phyloP scores from a whole-genome alignment of 2,888 invertebrate genomes.

The Yponomeuta cagnagella region DNA sequence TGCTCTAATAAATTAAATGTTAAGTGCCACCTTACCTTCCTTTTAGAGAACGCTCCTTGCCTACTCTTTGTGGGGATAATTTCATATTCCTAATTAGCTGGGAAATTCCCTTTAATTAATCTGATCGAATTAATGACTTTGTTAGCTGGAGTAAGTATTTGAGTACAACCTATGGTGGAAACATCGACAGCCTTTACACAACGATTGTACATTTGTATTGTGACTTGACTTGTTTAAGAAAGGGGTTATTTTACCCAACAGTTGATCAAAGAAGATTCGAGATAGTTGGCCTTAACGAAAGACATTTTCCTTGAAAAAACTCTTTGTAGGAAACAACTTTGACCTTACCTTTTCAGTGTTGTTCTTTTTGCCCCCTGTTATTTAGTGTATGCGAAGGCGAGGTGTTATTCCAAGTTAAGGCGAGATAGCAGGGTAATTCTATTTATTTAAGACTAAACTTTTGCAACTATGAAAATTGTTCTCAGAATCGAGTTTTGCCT shows the following conservation, averaged over 20 bases:
- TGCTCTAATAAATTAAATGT: constrained; percentile 49
- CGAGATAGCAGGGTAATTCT: constrained; percentile 41
- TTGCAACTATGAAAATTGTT: constrained; percentile 61
- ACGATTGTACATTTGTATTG: background rate
- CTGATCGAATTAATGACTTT: constrained; percentile 15
- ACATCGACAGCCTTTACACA: background rate
- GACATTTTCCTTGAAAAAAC: background rate
- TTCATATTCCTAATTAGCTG: constrained; percentile 44
- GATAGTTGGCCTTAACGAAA: background rate
- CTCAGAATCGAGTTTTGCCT: constrained; percentile 49
- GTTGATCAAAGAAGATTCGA: background rate
- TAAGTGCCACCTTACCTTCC: constrained; percentile 45
- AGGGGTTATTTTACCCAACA: background rate
- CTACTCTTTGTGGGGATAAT: constrained; percentile 44
- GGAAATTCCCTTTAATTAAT: constrained; percentile 34
- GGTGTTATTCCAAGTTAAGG: constrained; percentile 44
- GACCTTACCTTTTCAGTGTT: constrained; percentile 1
- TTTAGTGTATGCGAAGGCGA: constrained; percentile 5
- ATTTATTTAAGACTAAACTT: constrained; percentile 51
- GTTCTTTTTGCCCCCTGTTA: background rate
- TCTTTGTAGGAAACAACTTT: background rate
- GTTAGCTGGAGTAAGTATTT: constrained; percentile 5
- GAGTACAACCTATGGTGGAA: background rate
- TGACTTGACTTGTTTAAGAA: background rate
- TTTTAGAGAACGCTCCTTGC: constrained; percentile 31